Percentiles rank a stretch among this genome's conserved stretches.
Conservation (phyloP, 2,888 invertebrate genomes). For the Drosophila paramelanica region DNA sequence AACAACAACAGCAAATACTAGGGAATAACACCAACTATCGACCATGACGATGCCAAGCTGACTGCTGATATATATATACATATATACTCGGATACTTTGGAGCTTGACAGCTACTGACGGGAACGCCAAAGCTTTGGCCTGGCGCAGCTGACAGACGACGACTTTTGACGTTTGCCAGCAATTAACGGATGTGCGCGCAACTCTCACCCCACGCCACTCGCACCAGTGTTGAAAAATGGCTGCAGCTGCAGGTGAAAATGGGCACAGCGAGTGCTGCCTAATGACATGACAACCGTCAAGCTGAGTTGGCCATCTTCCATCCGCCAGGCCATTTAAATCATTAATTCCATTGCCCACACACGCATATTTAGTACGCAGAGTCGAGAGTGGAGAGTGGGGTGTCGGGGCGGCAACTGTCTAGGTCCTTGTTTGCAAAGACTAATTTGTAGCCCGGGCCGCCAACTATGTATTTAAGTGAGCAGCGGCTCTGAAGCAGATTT, state of each 20-base stretch:
- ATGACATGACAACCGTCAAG: constrained; percentile 70
- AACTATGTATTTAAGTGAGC: constrained; percentile 41
- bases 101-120: constrained; percentile 74
- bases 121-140: constrained; percentile 64
- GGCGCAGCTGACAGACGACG: constrained; percentile 75
- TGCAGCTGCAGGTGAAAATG: constrained; percentile 68
- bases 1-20: constrained; percentile 29
- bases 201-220: not conserved
- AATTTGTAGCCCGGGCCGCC: constrained; percentile 63
- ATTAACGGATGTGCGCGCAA: constrained; percentile 76
- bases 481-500: constrained; percentile 47
- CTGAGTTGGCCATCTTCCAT: constrained; percentile 20
- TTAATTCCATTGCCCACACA: constrained; percentile 82
- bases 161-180: constrained; percentile 84
- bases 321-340: constrained; percentile 80
- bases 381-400: not conserved
- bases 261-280: constrained; percentile 72
- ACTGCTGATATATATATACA: constrained; percentile 19
- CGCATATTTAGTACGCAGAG: constrained; percentile 14
- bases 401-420: constrained; percentile 13
- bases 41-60: constrained; percentile 63
- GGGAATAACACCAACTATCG: constrained; percentile 62
- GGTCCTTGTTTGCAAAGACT: constrained; percentile 69
- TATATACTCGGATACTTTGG: constrained; percentile 50
- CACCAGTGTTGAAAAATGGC: constrained; percentile 74